These are phyloP conservation scores for Agrilus biguttatus DNA, from an alignment of 2,888 invertebrate species.

Conservation along the genomic window DNA sequence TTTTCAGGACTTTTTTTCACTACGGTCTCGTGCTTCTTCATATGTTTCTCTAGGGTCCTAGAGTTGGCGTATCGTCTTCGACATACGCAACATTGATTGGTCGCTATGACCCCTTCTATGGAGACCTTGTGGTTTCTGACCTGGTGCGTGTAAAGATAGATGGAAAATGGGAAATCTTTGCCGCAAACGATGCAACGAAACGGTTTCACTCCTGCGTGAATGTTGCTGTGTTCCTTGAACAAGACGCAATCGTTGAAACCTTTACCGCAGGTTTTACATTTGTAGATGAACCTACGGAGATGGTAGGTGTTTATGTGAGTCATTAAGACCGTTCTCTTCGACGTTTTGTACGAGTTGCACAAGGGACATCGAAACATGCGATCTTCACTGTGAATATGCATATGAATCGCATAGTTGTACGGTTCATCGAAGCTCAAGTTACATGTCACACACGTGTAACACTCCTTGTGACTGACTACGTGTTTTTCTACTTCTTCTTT, in stretches of 20 bases:
- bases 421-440: slow-evolving; percentile 21
- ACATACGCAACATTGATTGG: slow-evolving; percentile 25
- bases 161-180: slow-evolving; percentile 33
- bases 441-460: slow-evolving; percentile 19
- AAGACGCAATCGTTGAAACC: slow-evolving; percentile 38
- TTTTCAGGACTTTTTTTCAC: slow-evolving; percentile 17
- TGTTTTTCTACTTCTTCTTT: slow-evolving; percentile 10
- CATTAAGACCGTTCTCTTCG: slow-evolving; percentile 18
- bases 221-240: slow-evolving; percentile 40
- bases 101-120: slow-evolving; percentile 29
- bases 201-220: slow-evolving; percentile 36
- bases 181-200: slow-evolving; percentile 37
- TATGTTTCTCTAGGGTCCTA: slow-evolving; percentile 31
- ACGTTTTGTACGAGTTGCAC: slow-evolving; percentile 19
- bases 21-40: slow-evolving; percentile 11
- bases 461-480: slow-evolving; percentile 9
- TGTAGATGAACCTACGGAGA: slow-evolving; percentile 30
- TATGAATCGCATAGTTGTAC: slow-evolving; percentile 23
- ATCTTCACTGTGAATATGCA: slow-evolving; percentile 19
- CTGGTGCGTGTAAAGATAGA: slow-evolving; percentile 24
- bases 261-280: slow-evolving; percentile 38
- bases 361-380: slow-evolving; percentile 21
- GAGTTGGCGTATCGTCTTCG: slow-evolving; percentile 20
- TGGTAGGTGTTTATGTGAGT: slow-evolving; percentile 25
- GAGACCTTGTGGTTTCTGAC: slow-evolving; percentile 23